Percentiles rank a stretch among this genome's conserved stretches.
phyloP scores from a whole-genome alignment of 2,797 vertebrate species.

The Eurystomus glaucurus region DNA sequence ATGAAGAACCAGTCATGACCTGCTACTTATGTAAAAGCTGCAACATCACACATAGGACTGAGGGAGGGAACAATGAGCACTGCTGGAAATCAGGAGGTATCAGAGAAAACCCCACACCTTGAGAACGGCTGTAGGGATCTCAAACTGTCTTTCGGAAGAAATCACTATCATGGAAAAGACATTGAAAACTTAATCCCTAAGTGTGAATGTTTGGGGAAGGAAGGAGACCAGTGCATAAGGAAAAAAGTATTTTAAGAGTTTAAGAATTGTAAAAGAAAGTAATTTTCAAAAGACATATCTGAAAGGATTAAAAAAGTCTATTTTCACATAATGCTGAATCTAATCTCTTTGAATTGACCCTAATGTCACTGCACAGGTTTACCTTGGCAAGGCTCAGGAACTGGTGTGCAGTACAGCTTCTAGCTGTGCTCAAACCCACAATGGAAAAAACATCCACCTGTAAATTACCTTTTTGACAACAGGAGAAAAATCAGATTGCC shows the following conservation, averaged over 20 bases:
- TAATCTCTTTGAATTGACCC: neutral
- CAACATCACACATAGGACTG: neutral
- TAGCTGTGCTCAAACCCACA: neutral
- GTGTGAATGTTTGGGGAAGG: neutral
- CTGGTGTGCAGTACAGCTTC: neutral
- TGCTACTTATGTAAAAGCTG: neutral
- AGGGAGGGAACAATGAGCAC: neutral
- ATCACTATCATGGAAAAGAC: neutral
- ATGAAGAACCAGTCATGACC: neutral
- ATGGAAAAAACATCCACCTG: neutral
- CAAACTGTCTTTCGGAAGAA: conserved; percentile 16
- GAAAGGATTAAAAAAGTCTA: neutral
- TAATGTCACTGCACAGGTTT: neutral
- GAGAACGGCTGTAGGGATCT: neutral
- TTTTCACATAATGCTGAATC: neutral
- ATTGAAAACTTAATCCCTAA: neutral
- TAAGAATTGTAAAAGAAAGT: neutral
- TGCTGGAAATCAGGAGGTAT: neutral
- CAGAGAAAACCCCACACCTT: neutral
- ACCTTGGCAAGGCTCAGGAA: neutral
- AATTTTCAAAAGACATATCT: neutral
- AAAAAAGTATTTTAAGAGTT: neutral
- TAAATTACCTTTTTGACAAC: neutral
- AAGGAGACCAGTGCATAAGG: rapidly evolving
- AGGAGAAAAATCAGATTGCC: conserved; percentile 13